phyloP scores from a whole-genome alignment of 2,797 vertebrate species.

The Danio kyathit region DNA sequence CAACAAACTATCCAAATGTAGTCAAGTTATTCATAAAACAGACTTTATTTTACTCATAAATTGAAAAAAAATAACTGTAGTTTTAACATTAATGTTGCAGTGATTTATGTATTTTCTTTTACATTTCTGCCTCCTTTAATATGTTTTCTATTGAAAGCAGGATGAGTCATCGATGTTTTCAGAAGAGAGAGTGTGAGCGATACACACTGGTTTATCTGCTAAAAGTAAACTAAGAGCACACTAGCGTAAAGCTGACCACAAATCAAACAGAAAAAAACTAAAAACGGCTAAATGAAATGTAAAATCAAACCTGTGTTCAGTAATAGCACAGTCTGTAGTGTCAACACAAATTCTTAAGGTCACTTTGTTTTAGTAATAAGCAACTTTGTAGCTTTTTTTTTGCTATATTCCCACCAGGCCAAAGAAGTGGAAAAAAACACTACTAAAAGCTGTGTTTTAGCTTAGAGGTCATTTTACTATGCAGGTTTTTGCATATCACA shows the following conservation, averaged over 20 bases:
- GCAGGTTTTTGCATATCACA: constrained; percentile 15
- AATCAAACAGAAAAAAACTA: not conserved
- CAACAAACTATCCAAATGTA: too few relatives aligned
- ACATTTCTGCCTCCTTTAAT: not conserved
- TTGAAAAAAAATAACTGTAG: too few relatives aligned
- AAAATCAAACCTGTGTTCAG: too few relatives aligned
- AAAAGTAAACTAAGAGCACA: not conserved
- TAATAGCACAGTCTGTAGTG: too few relatives aligned
- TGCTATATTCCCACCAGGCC: not conserved
- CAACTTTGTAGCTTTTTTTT: constrained; percentile 4
- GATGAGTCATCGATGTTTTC: not conserved
- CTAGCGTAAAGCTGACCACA: not conserved
- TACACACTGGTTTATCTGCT: not conserved
- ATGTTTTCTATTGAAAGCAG: not conserved
- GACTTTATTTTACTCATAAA: too few relatives aligned
- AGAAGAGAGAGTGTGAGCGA: not conserved
- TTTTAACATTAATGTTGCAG: too few relatives aligned
- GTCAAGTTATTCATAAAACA: too few relatives aligned
- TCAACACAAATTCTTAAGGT: not conserved
- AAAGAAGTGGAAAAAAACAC: not conserved
- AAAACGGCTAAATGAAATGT: too few relatives aligned
- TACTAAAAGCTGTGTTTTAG: not conserved
- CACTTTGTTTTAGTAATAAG: not conserved
- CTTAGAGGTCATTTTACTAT: constrained; percentile 6
- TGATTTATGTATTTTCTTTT: not conserved